Conservation (phyloP, 2,113 vertebrate genomes). For the Pangasianodon gigas region DNA sequence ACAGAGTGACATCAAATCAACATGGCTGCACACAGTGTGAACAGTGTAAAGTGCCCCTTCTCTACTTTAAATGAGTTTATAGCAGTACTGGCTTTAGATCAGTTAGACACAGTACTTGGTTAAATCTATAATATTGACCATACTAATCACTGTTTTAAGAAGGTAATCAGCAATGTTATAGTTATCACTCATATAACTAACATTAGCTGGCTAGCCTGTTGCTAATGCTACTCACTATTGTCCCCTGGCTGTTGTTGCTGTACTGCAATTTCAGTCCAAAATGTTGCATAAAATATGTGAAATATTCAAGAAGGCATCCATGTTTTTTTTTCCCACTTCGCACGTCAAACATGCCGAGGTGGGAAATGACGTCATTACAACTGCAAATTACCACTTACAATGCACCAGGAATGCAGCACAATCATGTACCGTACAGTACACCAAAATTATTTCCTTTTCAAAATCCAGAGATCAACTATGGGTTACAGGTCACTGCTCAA, state of each 20-base stretch:
- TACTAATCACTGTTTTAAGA: neutral
- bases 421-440: neutral
- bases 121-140: neutral
- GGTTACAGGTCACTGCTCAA: neutral
- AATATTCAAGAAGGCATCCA: neutral
- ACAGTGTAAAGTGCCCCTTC: too few relatives aligned
- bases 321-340: neutral
- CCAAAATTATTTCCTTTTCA: neutral
- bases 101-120: neutral
- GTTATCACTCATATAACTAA: neutral
- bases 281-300: neutral
- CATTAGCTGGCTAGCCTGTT: neutral
- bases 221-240: neutral
- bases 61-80: too few relatives aligned
- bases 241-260: neutral
- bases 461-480: neutral
- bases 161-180: neutral
- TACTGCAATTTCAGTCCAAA: neutral
- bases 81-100: too few relatives aligned
- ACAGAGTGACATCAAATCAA: too few relatives aligned
- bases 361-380: neutral
- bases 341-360: neutral
- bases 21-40: too few relatives aligned
- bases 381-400: neutral
- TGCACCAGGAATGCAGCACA: neutral